Evolutionary conservation across 1,140 invertebrate species (phyloP), one percentile per base, ranked within the genome.

Genomic region (Marisa cornuarietis): DNA sequence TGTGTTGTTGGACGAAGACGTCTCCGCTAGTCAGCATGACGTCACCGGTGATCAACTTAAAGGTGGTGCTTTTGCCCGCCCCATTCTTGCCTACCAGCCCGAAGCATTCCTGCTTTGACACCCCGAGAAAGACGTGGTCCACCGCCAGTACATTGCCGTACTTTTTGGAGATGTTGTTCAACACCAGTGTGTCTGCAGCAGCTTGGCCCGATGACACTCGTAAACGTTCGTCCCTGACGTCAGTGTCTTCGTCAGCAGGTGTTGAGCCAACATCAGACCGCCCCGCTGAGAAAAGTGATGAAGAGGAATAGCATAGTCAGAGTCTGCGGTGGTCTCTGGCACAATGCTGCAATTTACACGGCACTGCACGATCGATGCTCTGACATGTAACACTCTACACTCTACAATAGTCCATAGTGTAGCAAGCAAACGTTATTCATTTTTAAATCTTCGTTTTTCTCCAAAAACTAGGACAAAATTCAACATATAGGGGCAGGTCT

Each of bases 51-150:
- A 94, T 81, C 92, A 94, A 93, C 85, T 94, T 94, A 84, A 97
- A 97, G 6, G 95, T 96, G 10, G 95, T 95, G 10, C 96, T 96
- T 91, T 98, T 98, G 13, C 96, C 97, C 9, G 97, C 96, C 0
- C 96, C 96, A 87, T 95, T 95, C 0, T 95, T 92, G 18, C 97
- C 97, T 42, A 99, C 91, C 66, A 99, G 91, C 3, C 97, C 97
- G 90, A 98, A 98, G 87, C 96, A 98, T 92, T 98, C 95, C 22
- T 92, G 91, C 31, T 88, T 80, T 24, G 92, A 91, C 18, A 88
- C 78, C 14, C 86, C 85, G 13, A 87, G 75, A 62, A 72, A 82
- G 18, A 86, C 52, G 31, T 77, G 94, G 94, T 87, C 96, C 92
- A 86, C 93, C 7, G 95, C 95, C 62, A 20, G 94, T 61, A 87